Conservation (phyloP, 2,888 invertebrate species). For the Deilephila porcellus region DNA sequence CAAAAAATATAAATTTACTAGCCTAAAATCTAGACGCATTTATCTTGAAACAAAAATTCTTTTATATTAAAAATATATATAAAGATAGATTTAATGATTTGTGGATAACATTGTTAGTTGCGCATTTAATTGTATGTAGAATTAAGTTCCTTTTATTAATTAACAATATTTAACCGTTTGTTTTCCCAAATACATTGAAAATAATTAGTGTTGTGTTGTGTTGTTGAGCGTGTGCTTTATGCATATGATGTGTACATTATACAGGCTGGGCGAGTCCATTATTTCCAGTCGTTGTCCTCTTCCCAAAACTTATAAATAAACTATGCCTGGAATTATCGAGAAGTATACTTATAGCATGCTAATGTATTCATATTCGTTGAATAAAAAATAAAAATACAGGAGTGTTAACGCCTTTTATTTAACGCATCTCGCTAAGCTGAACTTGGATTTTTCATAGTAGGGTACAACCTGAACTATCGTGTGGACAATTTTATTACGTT, state of each 20-base stretch:
- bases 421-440: not conserved
- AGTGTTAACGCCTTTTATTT: conserved; percentile 25
- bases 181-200: too few relatives aligned
- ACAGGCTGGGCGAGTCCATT: conserved; percentile 16
- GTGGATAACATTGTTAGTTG: too few relatives aligned
- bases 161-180: too few relatives aligned
- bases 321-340: conserved; percentile 24
- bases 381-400: conserved; percentile 22
- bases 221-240: not conserved
- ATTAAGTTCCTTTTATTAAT: too few relatives aligned
- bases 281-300: conserved; percentile 24
- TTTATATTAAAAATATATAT: too few relatives aligned
- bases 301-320: conserved; percentile 24
- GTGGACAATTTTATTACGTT: not conserved
- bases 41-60: too few relatives aligned
- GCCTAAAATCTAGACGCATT: too few relatives aligned
- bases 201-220: not conserved
- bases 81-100: too few relatives aligned
- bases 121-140: too few relatives aligned
- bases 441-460: not conserved
- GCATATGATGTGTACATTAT: not conserved
- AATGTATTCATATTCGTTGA: conserved; percentile 22
- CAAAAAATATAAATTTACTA: too few relatives aligned
- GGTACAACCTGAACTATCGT: not conserved
- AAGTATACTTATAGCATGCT: conserved; percentile 13